These are phyloP conservation scores for Galleria mellonella DNA, from an alignment of 1,140 invertebrate species.

Conservation along the genomic window DNA sequence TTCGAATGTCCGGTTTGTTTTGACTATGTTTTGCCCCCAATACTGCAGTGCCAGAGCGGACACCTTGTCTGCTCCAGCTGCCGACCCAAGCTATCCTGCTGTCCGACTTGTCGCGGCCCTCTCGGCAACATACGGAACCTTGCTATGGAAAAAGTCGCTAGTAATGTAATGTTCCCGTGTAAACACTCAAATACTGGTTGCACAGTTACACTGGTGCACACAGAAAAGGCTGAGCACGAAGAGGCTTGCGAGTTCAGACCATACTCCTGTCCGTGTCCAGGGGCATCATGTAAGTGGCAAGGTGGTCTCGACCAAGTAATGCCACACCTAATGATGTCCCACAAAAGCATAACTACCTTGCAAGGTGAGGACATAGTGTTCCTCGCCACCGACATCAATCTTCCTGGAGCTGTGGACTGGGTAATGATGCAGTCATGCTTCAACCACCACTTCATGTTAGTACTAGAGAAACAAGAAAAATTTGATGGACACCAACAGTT, in stretches of 20 bases:
- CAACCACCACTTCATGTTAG: constrained; percentile 99
- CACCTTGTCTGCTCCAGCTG: constrained; percentile 96
- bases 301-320: constrained; percentile 96
- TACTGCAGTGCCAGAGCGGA: constrained; percentile 91
- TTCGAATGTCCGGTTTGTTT: constrained; percentile 99
- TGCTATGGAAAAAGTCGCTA: constrained; percentile 99
- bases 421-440: constrained; percentile 99
- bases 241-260: constrained; percentile 98
- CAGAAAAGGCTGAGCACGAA: constrained; percentile 98
- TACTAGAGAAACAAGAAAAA: constrained; percentile 99
- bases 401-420: constrained; percentile 99
- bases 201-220: constrained; percentile 92
- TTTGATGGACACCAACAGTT: constrained; percentile 98
- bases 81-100: constrained; percentile 95
- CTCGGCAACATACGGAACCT: constrained; percentile 98
- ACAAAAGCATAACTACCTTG: constrained; percentile 99
- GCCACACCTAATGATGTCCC: constrained; percentile 97
- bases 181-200: constrained; percentile 99
- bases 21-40: constrained; percentile 99
- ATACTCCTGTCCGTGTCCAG: constrained; percentile 98
- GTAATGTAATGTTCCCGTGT: constrained; percentile 98
- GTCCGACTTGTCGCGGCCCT: constrained; percentile 97
- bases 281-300: constrained; percentile 99
- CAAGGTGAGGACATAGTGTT: constrained; percentile 99
- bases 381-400: constrained; percentile 98